Conservation (phyloP, 2,797 vertebrate species). For the Merluccius polli region DNA sequence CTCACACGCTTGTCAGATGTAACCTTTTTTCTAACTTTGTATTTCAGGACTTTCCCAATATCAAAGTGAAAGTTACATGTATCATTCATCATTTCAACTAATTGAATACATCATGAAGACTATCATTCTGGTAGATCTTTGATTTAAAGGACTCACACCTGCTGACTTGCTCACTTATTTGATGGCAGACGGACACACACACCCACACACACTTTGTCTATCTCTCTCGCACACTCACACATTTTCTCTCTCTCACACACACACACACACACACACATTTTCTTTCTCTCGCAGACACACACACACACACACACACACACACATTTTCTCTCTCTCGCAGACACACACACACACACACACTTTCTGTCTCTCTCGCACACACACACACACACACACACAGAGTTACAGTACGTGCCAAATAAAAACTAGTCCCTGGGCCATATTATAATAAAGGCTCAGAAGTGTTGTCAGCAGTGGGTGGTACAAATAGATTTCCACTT, state of each 20-base stretch:
- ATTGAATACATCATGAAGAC: background rate
- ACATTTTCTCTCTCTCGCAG: too few species aligned
- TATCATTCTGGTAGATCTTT: background rate
- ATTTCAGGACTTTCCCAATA: slow-evolving; percentile 59
- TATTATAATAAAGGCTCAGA: slow-evolving; percentile 5
- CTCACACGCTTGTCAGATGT: slow-evolving; percentile 58
- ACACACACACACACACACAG: background rate
- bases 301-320: too few species aligned
- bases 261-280: too few species aligned
- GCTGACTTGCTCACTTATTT: background rate
- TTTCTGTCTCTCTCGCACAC: too few species aligned
- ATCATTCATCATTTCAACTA: background rate
- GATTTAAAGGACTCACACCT: background rate
- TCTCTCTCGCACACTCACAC: background rate
- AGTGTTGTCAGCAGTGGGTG: slow-evolving; percentile 73
- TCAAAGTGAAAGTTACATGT: slow-evolving; percentile 18
- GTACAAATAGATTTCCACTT: slow-evolving; percentile 86
- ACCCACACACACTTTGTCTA: background rate
- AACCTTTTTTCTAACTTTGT: slow-evolving; percentile 65
- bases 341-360: background rate
- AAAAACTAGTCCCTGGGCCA: background rate
- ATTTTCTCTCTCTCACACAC: too few species aligned
- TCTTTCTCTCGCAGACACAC: too few species aligned
- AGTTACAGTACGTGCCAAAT: background rate
- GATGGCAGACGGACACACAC: background rate